Conservation (phyloP, 2,797 vertebrate species). For the Decapterus maruadsi region DNA sequence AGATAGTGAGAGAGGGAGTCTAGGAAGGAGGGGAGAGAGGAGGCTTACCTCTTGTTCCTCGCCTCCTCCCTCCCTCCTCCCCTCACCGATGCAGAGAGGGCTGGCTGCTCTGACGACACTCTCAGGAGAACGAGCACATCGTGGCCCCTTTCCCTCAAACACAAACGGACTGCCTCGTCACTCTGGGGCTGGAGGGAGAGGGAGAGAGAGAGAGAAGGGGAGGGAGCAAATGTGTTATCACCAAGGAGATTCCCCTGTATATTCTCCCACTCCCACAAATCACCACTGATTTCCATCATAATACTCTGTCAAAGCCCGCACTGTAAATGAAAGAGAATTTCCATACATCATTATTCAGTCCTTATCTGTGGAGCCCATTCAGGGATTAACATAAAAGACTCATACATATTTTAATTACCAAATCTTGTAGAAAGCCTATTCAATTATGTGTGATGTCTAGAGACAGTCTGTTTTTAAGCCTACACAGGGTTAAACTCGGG, state of each 20-base stretch:
- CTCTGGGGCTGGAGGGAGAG: conserved; percentile 73
- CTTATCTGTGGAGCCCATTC: conserved; percentile 76
- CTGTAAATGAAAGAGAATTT: conserved; percentile 77
- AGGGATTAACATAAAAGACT: conserved; percentile 73
- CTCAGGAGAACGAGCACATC: conserved; percentile 92
- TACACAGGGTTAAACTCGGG: conserved; percentile 32
- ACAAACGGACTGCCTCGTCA: conserved; percentile 89
- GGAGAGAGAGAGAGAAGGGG: conserved; percentile 45
- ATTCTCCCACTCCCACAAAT: conserved; percentile 71
- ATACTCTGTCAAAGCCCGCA: conserved; percentile 70
- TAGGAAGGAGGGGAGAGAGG: conserved; percentile 46
- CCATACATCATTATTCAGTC: conserved; percentile 77
- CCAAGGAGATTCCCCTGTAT: conserved; percentile 84
- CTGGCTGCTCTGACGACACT: conserved; percentile 88
- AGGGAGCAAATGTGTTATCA: conserved; percentile 71
- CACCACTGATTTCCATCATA: conserved; percentile 84
- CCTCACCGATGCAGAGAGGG: conserved; percentile 81
- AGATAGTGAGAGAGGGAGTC: conserved; percentile 45
- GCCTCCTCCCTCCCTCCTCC: conserved; percentile 85
- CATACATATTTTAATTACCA: conserved; percentile 79
- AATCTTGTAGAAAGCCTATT: conserved; percentile 60
- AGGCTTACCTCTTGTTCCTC: conserved; percentile 90
- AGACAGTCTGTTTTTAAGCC: conserved; percentile 49
- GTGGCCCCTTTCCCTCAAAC: conserved; percentile 88
- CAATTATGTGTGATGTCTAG: conserved; percentile 60